phyloP scores from a whole-genome alignment of 2,797 vertebrate genomes.

The Malurus splendens region DNA sequence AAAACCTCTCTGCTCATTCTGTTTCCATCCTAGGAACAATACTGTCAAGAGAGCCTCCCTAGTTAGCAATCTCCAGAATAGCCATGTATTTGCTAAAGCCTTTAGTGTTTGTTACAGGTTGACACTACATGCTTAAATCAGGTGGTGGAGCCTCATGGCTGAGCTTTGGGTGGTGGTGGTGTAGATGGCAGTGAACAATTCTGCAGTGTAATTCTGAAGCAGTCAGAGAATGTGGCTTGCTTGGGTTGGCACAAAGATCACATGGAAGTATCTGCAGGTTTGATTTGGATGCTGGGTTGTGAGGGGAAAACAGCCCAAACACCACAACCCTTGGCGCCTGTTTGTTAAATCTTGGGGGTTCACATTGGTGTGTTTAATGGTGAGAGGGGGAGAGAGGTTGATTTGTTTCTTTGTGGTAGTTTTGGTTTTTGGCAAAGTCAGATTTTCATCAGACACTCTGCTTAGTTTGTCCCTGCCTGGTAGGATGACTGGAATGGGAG shows the following conservation, averaged over 20 bases:
- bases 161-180: not conserved
- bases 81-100: not conserved
- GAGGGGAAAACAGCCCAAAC: not conserved
- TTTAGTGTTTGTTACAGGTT: not conserved
- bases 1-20: not conserved
- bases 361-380: fast-evolving
- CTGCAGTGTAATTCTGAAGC: not conserved
- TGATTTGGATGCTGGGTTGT: not conserved
- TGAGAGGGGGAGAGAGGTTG: not conserved
- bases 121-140: fast-evolving
- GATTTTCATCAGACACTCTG: not conserved
- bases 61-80: not conserved
- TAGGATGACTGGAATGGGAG: not conserved
- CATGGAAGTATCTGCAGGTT: not conserved
- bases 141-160: not conserved
- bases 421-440: not conserved
- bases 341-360: not conserved
- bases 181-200: not conserved
- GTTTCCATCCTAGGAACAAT: not conserved
- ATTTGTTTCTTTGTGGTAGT: not conserved
- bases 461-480: not conserved
- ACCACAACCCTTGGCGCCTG: not conserved
- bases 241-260: not conserved
- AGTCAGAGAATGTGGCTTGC: not conserved
- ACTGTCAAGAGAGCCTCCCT: not conserved